Evolutionary conservation across 1,140 invertebrate species (phyloP).

Genomic region (Physella acuta): DNA sequence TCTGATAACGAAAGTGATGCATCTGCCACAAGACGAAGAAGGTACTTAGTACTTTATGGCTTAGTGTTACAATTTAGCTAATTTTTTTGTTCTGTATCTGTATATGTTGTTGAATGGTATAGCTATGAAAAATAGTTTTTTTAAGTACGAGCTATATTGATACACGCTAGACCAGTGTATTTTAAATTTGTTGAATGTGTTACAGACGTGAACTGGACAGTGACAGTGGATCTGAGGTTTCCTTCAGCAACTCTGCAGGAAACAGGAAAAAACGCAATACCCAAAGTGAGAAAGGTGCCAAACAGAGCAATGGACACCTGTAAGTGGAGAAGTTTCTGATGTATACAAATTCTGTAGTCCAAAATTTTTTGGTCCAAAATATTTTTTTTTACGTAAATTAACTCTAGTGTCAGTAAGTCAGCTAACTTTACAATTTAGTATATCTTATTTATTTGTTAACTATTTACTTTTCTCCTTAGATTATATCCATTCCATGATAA

Average conservation of each 20-base stretch:
- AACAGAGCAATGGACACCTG: constrained; percentile 10
- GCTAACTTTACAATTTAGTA: too few relatives aligned
- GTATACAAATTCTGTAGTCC: too few relatives aligned
- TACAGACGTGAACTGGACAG: constrained; percentile 40
- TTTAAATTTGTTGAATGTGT: not conserved
- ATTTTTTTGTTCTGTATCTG: not conserved
- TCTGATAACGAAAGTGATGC: constrained; percentile 52
- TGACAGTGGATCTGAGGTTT: constrained; percentile 47
- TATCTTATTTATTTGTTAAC: not conserved
- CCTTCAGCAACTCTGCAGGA: constrained; percentile 24
- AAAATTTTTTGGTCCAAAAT: too few relatives aligned
- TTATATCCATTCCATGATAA: constrained; percentile 37
- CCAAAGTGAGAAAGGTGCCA: constrained; percentile 6
- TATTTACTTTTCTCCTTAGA: constrained; percentile 20
- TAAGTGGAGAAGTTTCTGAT: constrained; percentile 12
- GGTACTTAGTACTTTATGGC: constrained; percentile 23
- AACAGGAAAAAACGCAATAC: constrained; percentile 5
- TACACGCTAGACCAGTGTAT: too few relatives aligned
- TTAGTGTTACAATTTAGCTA: not conserved
- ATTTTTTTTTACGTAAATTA: too few relatives aligned
- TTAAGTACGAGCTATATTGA: too few relatives aligned
- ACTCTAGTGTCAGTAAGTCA: too few relatives aligned
- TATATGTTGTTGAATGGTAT: too few relatives aligned
- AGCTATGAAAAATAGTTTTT: too few relatives aligned
- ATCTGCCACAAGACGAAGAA: constrained; percentile 38